These are phyloP conservation scores for Metopia argyrocephala DNA, from an alignment of 2,888 invertebrate species.

Conservation along the genomic window DNA sequence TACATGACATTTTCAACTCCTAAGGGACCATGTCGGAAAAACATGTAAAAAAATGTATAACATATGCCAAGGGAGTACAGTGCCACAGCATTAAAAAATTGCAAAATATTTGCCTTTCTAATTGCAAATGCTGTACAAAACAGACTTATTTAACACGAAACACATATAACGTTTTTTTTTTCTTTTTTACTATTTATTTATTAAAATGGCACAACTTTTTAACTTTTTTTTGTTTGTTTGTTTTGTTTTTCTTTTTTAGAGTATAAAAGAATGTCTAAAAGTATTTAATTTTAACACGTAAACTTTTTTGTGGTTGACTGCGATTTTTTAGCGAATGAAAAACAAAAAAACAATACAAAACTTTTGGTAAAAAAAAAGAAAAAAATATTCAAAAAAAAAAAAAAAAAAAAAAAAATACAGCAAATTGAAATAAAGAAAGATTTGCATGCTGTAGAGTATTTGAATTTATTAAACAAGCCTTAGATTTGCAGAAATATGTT, in stretches of 20 bases:
- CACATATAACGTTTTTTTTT: not conserved
- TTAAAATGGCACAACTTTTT: constrained; percentile 45
- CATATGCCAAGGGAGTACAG: not conserved
- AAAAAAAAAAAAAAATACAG: too few relatives aligned
- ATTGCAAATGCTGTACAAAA: constrained; percentile 13
- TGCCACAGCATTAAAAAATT: not conserved
- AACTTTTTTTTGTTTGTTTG: not conserved
- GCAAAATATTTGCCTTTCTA: constrained; percentile 28
- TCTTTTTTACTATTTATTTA: constrained; percentile 30
- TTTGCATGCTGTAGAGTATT: too few relatives aligned
- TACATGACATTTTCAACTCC: constrained; percentile 36
- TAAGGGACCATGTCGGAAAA: not conserved
- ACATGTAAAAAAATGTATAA: not conserved
- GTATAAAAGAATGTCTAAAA: not conserved
- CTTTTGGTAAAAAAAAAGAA: constrained; percentile 2
- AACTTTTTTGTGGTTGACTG: constrained; percentile 17
- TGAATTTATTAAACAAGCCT: too few relatives aligned
- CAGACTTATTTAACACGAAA: constrained; percentile 29
- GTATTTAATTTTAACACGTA: constrained; percentile 53
- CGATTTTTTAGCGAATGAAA: constrained; percentile 9
- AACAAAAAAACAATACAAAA: not conserved
- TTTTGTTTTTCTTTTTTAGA: too few relatives aligned
- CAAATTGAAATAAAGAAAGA: too few relatives aligned
- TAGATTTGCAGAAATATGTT: too few relatives aligned
- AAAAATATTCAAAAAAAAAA: constrained; percentile 10